Conservation (phyloP, 2,797 vertebrate species). For the Allobates femoralis region DNA sequence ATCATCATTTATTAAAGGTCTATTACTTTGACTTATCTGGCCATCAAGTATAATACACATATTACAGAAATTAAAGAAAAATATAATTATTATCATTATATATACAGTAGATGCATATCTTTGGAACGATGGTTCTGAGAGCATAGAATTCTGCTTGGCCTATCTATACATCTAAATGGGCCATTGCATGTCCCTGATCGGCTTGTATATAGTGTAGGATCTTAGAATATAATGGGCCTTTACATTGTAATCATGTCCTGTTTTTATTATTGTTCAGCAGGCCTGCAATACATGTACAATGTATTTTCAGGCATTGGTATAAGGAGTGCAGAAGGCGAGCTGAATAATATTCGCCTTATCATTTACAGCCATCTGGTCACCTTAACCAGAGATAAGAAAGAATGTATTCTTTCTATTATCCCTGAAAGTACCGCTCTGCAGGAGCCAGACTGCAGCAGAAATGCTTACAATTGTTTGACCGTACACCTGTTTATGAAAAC, state of each 20-base stretch:
- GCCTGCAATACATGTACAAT: background rate
- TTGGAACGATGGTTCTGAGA: too few species aligned
- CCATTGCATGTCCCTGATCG: too few species aligned
- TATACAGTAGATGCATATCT: too few species aligned
- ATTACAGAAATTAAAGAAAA: too few species aligned
- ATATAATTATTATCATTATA: too few species aligned
- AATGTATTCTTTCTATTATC: constrained; percentile 41
- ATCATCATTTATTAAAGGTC: too few species aligned
- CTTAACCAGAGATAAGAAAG: constrained; percentile 52
- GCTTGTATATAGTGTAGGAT: too few species aligned
- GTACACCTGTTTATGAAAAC: constrained; percentile 30
- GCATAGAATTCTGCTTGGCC: too few species aligned
- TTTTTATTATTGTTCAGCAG: background rate
- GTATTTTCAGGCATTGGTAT: background rate
- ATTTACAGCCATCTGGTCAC: constrained; percentile 54
- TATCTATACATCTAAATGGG: too few species aligned
- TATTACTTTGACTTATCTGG: too few species aligned
- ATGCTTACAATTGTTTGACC: constrained; percentile 6
- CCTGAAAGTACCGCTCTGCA: constrained; percentile 3
- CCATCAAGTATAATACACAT: too few species aligned
- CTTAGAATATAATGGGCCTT: too few species aligned
- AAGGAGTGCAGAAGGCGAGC: constrained; percentile 1
- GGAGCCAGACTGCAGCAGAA: constrained; percentile 21
- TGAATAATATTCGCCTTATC: constrained; percentile 45
- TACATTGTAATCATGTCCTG: background rate